Evolutionary conservation across 1,140 invertebrate genomes (phyloP), one percentile per base, ranked within the genome.

Genomic region (Lucilia sericata): DNA sequence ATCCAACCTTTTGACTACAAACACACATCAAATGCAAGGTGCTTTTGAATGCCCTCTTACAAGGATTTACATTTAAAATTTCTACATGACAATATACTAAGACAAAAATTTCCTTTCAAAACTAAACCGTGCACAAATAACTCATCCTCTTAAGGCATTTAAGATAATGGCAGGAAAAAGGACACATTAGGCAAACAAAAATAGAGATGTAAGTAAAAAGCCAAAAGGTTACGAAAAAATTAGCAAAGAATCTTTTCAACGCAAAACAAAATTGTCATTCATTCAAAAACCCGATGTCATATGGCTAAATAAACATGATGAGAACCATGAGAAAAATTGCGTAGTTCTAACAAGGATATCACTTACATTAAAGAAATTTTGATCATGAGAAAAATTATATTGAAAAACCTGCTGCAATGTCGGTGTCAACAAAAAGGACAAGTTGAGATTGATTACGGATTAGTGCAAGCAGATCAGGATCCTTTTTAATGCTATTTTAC

Each of bases 381-480:
- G n/a, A 49, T 25, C 76, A 80, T 80, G 76, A 51, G 42, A 80
- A 80, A 76, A 17, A 30, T 30, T 30, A 30, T 2, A 30, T n/a
- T 30, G 21, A 49, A 19, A 47, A 78, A 80, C 76, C 76, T 80
- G 76, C 14, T 12, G 36, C 75, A 21, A 19, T 80, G 42, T 78
- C 75, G 5, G 36, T 70, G 19, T 70, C 19, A 70, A 19, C n/a
- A 80, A 80, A 51, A 21, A 80, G n/a, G 76, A 74, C 83, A 84
- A 82, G 83, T 84, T 82, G 78, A 84, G 83, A 84, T 84, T 84
- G 83, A 84, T 84, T 84, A 84, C 55, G 42, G 76, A 21, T 49
- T 80, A 51, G 10, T 9, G n/a, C 3, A 21, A 1, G 21, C 17
- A 60, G n/a, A 13, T n/a, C 9, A 30, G 13, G 42, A 80, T 80